Conservation (phyloP, 2,797 vertebrate species). For the Gephyroberyx darwinii region DNA sequence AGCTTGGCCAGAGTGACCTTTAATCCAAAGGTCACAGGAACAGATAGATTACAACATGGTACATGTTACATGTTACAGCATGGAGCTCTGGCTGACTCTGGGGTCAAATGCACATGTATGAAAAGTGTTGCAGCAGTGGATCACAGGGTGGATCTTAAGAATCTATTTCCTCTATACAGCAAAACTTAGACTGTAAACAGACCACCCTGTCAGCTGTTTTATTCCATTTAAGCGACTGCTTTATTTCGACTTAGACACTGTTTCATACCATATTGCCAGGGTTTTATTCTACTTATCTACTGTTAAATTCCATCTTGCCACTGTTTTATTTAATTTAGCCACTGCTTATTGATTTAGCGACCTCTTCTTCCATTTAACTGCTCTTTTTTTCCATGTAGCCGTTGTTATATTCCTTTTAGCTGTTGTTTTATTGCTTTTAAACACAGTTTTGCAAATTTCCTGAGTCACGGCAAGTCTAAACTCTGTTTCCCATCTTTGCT, state of each 20-base stretch:
- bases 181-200: neutral
- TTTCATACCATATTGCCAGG: neutral
- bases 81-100: neutral
- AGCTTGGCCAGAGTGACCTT: conserved; percentile 12
- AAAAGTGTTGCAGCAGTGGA: neutral
- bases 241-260: too few relatives aligned
- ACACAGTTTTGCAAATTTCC: neutral
- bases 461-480: too few relatives aligned
- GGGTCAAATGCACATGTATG: neutral
- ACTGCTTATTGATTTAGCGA: conserved; percentile 16
- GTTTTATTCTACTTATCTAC: conserved; percentile 2
- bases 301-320: conserved; percentile 1
- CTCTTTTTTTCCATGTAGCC: neutral
- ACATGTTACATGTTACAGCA: neutral
- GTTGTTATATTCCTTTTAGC: conserved; percentile 24
- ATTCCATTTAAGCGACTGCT: neutral
- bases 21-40: conserved; percentile 5
- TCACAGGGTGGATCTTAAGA: neutral
- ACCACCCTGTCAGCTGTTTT: neutral
- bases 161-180: neutral
- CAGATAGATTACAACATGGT: neutral
- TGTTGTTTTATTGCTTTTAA: conserved; percentile 6
- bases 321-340: neutral
- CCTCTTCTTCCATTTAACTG: conserved; percentile 29
- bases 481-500: too few relatives aligned